Evolutionary conservation across 2,888 invertebrate genomes (phyloP).

Genomic region (Tetranychus piercei): DNA sequence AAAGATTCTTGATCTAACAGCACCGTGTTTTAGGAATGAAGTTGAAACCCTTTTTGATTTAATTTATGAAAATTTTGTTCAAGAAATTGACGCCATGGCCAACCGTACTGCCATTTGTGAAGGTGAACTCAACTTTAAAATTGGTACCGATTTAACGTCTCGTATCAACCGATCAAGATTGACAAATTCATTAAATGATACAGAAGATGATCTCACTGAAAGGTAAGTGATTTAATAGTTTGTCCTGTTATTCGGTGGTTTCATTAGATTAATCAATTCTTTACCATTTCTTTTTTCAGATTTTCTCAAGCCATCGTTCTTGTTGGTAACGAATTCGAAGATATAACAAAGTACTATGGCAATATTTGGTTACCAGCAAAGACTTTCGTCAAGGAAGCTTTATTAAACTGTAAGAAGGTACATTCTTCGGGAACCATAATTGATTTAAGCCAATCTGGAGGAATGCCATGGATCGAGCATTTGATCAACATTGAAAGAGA

Average conservation of each 20-base stretch:
- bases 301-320: slow-evolving; percentile 59
- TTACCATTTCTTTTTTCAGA: slow-evolving; percentile 29
- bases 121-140: slow-evolving; percentile 41
- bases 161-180: slow-evolving; percentile 53
- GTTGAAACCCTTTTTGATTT: slow-evolving; percentile 34
- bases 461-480: slow-evolving; percentile 71
- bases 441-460: slow-evolving; percentile 43
- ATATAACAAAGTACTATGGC: slow-evolving; percentile 43
- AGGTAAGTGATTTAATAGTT: neutral
- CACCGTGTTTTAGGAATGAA: slow-evolving; percentile 41
- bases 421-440: slow-evolving; percentile 65
- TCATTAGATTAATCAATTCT: no score
- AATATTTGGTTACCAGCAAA: slow-evolving; percentile 69
- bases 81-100: slow-evolving; percentile 88
- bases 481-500: slow-evolving; percentile 61
- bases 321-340: slow-evolving; percentile 58
- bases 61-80: slow-evolving; percentile 67
- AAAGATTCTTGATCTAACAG: slow-evolving; percentile 35
- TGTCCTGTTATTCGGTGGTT: neutral
- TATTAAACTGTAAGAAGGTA: slow-evolving; percentile 46
- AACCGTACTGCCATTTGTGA: slow-evolving; percentile 43
- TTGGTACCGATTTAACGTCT: slow-evolving; percentile 54
- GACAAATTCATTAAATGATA: slow-evolving; percentile 44
- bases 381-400: slow-evolving; percentile 48
- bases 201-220: slow-evolving; percentile 28